Conservation (phyloP, 2,113 vertebrate genomes). For the Thryonomys swinderianus region DNA sequence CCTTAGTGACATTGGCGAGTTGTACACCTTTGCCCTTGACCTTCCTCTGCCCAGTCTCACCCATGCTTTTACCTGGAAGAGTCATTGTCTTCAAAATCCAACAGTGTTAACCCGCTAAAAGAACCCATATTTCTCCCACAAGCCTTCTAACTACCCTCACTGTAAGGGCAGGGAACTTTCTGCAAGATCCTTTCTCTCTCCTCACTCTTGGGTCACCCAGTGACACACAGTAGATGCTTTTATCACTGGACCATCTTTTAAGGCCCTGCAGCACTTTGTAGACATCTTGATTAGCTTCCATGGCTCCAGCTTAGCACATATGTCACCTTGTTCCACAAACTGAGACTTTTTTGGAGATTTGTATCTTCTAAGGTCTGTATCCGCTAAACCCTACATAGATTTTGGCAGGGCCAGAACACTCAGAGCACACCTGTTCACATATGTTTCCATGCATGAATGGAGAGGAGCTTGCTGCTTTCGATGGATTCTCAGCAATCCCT, state of each 20-base stretch:
- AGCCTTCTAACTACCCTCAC: neutral
- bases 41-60: neutral
- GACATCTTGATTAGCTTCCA: neutral
- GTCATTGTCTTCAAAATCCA: neutral
- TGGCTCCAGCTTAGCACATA: too few relatives aligned
- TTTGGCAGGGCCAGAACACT: neutral
- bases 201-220: neutral
- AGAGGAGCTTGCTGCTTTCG: fast-evolving
- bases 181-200: neutral
- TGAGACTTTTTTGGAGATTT: neutral
- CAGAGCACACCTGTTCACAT: neutral
- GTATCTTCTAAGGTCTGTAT: neutral
- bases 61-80: neutral
- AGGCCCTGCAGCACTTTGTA: neutral
- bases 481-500: neutral
- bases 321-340: neutral
- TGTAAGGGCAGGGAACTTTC: neutral
- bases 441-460: neutral
- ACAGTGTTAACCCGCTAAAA: neutral
- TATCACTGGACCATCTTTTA: neutral
- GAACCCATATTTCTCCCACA: neutral
- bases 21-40: neutral
- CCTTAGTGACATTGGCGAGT: neutral
- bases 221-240: neutral
- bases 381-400: neutral